These are phyloP conservation scores for Agrotis clavis DNA, from an alignment of 2,888 invertebrate genomes.

Conservation along the genomic window DNA sequence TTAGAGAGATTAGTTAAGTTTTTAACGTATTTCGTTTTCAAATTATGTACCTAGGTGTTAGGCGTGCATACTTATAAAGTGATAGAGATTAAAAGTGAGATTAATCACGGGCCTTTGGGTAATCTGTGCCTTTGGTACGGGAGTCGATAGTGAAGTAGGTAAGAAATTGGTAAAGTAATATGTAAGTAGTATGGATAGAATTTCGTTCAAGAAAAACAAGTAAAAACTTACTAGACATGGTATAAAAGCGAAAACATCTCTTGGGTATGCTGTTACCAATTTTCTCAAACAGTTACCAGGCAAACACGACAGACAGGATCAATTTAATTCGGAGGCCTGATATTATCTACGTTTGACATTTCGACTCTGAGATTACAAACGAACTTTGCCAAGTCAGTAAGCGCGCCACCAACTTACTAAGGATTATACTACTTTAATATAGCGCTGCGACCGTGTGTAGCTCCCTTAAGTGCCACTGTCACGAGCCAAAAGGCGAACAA, in stretches of 20 bases:
- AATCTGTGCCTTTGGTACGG: neutral
- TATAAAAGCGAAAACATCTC: conserved; percentile 16
- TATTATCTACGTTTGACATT: conserved; percentile 63
- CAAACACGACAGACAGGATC: conserved; percentile 34
- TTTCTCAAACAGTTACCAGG: conserved; percentile 24
- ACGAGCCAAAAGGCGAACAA: conserved; percentile 90
- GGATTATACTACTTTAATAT: conserved; percentile 83
- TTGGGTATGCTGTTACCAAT: conserved; percentile 25
- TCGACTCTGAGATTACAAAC: conserved; percentile 61
- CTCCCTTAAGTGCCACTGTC: conserved; percentile 90
- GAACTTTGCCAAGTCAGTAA: conserved; percentile 67
- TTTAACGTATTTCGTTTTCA: conserved; percentile 17
- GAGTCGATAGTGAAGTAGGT: too few relatives aligned
- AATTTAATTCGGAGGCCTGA: conserved; percentile 50
- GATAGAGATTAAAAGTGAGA: neutral
- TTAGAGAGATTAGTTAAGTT: conserved; percentile 15
- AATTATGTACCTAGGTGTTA: neutral
- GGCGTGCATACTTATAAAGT: neutral
- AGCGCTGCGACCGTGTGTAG: conserved; percentile 81
- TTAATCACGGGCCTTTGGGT: neutral
- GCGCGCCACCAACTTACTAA: conserved; percentile 71
- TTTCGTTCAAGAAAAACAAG: conserved; percentile 2
- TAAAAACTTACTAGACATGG: neutral
- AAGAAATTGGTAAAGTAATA: neutral
- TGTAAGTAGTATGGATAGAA: neutral